Evolutionary conservation across 1,140 invertebrate species (phyloP).

Genomic region (Drosophila simulans): DNA sequence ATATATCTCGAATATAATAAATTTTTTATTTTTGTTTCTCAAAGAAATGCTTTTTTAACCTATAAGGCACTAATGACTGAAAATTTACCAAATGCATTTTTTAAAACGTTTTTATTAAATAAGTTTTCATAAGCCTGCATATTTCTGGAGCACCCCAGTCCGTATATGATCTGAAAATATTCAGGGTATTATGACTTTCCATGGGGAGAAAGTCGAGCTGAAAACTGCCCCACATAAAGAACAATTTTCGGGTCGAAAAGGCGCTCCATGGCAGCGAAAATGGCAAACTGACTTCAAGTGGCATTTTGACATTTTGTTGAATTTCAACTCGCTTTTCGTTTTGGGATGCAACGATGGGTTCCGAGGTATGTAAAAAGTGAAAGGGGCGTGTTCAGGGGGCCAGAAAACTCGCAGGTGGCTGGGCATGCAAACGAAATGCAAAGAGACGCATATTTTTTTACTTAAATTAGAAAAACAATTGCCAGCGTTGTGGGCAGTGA

Average conservation of each 20-base stretch:
- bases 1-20: neutral
- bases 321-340: constrained; percentile 49
- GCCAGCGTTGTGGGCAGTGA: constrained; percentile 24
- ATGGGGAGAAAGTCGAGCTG: constrained; percentile 30
- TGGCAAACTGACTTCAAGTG: constrained; percentile 61
- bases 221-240: constrained; percentile 50
- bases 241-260: constrained; percentile 28
- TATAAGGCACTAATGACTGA: no score
- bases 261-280: constrained; percentile 26
- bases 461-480: constrained; percentile 59
- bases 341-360: constrained; percentile 5
- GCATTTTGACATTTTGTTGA: constrained; percentile 68
- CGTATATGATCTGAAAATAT: neutral
- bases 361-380: constrained; percentile 20
- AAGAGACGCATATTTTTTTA: constrained; percentile 40
- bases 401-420: constrained; percentile 33
- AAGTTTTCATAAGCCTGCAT: no score
- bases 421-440: constrained; percentile 44
- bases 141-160: neutral
- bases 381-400: constrained; percentile 17
- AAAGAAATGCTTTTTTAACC: neutral
- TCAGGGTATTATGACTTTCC: constrained; percentile 13
- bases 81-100: no score
- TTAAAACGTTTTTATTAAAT: no score
- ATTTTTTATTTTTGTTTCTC: neutral